Conservation (phyloP, 2,113 vertebrate species). For the Pterocles burchelli region DNA sequence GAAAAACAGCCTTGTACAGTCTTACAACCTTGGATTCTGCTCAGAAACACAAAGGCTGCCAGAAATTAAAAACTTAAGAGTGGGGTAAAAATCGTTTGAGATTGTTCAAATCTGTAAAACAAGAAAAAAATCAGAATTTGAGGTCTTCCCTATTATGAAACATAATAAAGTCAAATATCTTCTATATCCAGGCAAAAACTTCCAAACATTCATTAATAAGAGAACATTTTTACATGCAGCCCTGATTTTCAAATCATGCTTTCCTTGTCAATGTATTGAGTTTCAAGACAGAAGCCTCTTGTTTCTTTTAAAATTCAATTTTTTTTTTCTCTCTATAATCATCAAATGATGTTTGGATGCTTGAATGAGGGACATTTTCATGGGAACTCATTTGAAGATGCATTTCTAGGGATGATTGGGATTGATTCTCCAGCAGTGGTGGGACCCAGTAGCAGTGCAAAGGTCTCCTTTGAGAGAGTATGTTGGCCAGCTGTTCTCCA, state of each 20-base stretch:
- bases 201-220: neutral
- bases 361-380: neutral
- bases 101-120: neutral
- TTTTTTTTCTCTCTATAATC: neutral
- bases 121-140: neutral
- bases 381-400: neutral
- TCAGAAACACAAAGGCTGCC: neutral
- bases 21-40: neutral
- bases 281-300: neutral
- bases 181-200: neutral
- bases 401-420: neutral
- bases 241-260: neutral
- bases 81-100: neutral
- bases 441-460: neutral
- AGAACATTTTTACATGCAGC: neutral
- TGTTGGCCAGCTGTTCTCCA: neutral
- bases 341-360: neutral
- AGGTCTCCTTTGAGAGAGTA: neutral
- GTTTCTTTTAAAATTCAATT: neutral
- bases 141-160: neutral
- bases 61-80: neutral
- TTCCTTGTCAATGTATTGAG: neutral
- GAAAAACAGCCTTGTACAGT: neutral
- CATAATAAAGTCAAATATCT: neutral
- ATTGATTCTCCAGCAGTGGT: neutral